A percentile compares a stretch with the other conserved stretches of the same genome.
These are phyloP conservation scores for Leucophenga varia DNA, from an alignment of 1,140 invertebrate genomes.

Conservation along the genomic window DNA sequence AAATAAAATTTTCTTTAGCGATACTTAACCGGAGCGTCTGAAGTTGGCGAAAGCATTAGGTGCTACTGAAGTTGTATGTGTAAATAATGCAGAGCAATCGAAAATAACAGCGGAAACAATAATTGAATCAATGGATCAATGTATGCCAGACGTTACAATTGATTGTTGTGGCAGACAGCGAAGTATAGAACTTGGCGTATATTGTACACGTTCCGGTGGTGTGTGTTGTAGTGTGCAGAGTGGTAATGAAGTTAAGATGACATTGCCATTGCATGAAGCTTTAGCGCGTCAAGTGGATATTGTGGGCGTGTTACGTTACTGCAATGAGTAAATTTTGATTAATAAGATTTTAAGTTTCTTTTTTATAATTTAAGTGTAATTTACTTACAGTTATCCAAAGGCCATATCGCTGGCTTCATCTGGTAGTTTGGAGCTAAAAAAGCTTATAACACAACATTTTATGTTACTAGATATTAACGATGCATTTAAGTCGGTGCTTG, in stretches of 20 bases:
- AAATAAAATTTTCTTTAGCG: constrained; percentile 77
- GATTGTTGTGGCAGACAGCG: constrained; percentile 86
- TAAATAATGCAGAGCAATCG: too few species aligned
- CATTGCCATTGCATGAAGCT: too few species aligned
- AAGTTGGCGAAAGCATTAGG: constrained; percentile 81
- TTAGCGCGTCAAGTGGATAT: constrained; percentile 88
- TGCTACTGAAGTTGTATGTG: too few species aligned
- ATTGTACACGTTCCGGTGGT: constrained; percentile 82
- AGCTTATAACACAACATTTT: constrained; percentile 85
- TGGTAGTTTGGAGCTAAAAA: constrained; percentile 79
- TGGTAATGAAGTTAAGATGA: too few species aligned
- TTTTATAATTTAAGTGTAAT: too few species aligned
- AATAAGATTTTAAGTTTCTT: not conserved
- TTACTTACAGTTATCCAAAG: constrained; percentile 57
- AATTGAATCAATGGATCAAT: too few species aligned
- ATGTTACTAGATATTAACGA: constrained; percentile 75
- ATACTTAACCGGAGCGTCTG: constrained; percentile 74
- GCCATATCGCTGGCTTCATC: constrained; percentile 79
- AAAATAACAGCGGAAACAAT: too few species aligned
- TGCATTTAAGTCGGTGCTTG: constrained; percentile 79
- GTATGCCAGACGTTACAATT: constrained; percentile 78
- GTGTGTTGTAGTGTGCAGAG: too few species aligned
- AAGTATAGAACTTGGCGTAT: too few species aligned
- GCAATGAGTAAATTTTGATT: constrained; percentile 66
- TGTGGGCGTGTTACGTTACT: constrained; percentile 87